Evolutionary conservation across 2,797 vertebrate species (phyloP).

Genomic region (Luscinia luscinia): DNA sequence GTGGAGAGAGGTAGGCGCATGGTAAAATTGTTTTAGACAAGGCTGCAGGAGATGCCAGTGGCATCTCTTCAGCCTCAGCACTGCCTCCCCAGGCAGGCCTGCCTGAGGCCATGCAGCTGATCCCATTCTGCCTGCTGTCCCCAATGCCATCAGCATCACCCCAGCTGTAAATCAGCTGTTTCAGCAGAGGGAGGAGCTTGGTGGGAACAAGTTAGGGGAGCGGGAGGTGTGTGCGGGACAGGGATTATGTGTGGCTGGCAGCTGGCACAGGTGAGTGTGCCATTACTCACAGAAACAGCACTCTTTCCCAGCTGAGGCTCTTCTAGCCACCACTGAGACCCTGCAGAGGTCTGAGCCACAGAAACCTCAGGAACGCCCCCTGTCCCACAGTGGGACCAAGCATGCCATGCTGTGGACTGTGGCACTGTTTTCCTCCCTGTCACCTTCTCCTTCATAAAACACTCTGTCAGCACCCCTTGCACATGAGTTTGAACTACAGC

Average conservation of each 20-base stretch:
- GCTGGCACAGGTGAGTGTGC: background rate
- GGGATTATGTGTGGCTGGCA: background rate
- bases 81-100: rapidly evolving
- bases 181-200: background rate
- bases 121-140: background rate
- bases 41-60: background rate
- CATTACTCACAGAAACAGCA: rapidly evolving
- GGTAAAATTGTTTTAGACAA: background rate
- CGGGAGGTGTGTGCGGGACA: background rate
- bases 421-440: rapidly evolving
- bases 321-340: background rate
- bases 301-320: background rate
- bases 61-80: background rate
- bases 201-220: background rate
- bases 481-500: background rate
- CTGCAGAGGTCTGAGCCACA: background rate
- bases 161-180: background rate
- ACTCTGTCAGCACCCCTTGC: background rate
- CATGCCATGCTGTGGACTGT: rapidly evolving
- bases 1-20: background rate
- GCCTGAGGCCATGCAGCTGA: background rate
- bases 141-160: rapidly evolving
- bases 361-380: background rate
- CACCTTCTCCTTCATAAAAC: background rate
- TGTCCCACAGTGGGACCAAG: background rate